Conservation (phyloP, 1,140 invertebrate genomes). For the Rhynchophorus ferrugineus region DNA sequence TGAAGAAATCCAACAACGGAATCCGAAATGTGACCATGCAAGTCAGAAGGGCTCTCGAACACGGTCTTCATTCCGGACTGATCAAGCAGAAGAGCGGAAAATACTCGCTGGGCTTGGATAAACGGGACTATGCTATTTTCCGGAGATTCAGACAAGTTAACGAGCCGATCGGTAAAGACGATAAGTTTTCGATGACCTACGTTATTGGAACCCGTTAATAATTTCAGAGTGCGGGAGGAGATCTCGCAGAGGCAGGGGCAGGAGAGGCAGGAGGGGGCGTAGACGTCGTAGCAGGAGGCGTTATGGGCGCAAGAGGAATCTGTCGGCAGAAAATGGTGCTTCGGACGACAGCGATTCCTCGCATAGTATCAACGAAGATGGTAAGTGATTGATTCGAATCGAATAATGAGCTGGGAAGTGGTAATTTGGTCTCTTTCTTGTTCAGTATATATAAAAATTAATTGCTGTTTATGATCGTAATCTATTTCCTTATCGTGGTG, state of each 20-base stretch:
- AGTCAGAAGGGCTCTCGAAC: conserved; percentile 19
- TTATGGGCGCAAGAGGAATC: background rate
- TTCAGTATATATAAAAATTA: no score
- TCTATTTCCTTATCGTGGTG: no score
- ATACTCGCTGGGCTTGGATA: conserved; percentile 13
- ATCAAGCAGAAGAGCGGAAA: conserved; percentile 21
- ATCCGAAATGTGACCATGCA: conserved; percentile 18
- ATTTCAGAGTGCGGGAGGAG: conserved; percentile 1
- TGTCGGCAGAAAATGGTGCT: background rate
- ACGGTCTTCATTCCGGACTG: conserved; percentile 16
- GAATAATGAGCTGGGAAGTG: no score
- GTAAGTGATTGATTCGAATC: no score
- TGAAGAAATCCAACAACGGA: conserved; percentile 4
- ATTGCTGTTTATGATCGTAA: no score
- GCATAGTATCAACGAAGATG: background rate
- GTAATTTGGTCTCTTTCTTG: no score
- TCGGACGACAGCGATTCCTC: conserved; percentile 1
- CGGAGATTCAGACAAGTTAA: conserved; percentile 7
- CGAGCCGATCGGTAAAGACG: background rate
- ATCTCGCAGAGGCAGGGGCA: conserved; percentile 8
- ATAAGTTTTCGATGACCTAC: no score
- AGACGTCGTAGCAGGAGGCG: conserved; percentile 6
- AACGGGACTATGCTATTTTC: conserved; percentile 16
- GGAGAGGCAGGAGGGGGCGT: background rate
- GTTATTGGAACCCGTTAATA: background rate